Conservation (phyloP, 1,140 invertebrate species). For the Drosophila insularis region DNA sequence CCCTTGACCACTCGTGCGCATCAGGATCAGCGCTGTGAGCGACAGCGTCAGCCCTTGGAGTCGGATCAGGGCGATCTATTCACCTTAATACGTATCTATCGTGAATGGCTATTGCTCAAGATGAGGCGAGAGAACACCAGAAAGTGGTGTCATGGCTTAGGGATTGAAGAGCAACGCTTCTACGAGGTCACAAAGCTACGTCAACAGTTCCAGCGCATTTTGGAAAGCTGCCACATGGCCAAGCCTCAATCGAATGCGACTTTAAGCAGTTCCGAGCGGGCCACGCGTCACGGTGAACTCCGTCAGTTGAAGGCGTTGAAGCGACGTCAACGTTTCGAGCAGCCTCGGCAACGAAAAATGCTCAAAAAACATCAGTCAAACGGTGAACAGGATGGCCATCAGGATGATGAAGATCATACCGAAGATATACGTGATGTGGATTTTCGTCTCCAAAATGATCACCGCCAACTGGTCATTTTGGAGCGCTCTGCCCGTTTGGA, state of each 20-base stretch:
- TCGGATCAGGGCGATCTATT: conserved; percentile 95
- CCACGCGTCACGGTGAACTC: conserved; percentile 92
- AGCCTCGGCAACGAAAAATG: conserved; percentile 88
- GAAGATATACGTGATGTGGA: conserved; percentile 96
- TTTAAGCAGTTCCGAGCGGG: conserved; percentile 90
- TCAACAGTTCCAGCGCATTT: conserved; percentile 93
- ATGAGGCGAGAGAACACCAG: conserved; percentile 83
- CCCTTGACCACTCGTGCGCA: conserved; percentile 96
- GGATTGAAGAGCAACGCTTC: conserved; percentile 97
- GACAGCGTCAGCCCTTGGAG: conserved; percentile 54
- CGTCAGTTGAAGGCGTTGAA: conserved; percentile 92
- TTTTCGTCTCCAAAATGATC: conserved; percentile 90
- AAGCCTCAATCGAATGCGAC: conserved; percentile 9
- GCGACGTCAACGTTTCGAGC: conserved; percentile 85
- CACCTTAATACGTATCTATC: conserved; percentile 94
- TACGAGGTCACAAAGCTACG: conserved; percentile 98
- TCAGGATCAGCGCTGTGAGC: conserved; percentile 91
- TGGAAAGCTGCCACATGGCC: conserved; percentile 89
- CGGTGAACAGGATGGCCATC: conserved; percentile 81
- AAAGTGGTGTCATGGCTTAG: conserved; percentile 93
- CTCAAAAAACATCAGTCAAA: conserved; percentile 83
- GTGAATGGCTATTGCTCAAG: conserved; percentile 94
- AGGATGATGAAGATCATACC: conserved; percentile 83
- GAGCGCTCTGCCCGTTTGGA: conserved; percentile 84
- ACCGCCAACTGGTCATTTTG: conserved; percentile 85